Evolutionary conservation across 2,113 vertebrate genomes (phyloP).

Genomic region (Epinephelus lanceolatus): DNA sequence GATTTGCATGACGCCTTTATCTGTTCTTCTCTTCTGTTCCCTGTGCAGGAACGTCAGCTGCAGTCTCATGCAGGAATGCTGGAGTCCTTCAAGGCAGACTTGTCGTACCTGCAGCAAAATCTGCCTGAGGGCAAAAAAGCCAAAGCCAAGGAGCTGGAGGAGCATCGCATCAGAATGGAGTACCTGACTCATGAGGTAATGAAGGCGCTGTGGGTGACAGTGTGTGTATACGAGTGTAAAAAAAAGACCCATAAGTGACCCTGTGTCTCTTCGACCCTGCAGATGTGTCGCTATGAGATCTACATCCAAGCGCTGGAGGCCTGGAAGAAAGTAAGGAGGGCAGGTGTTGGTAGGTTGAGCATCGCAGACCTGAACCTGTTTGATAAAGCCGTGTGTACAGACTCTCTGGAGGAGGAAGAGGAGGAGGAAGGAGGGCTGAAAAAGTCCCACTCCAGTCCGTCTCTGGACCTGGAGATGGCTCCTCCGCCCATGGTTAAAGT

Average conservation of each 20-base stretch:
- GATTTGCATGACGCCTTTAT: constrained; percentile 7
- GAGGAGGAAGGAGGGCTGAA: constrained; percentile 78
- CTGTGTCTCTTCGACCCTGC: constrained; percentile 23
- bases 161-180: constrained; percentile 75
- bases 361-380: constrained; percentile 77
- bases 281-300: constrained; percentile 90
- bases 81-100: constrained; percentile 86
- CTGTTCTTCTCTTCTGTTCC: not conserved
- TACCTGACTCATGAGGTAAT: constrained; percentile 83
- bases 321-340: constrained; percentile 72
- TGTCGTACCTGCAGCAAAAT: constrained; percentile 84
- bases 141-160: constrained; percentile 87
- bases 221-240: not conserved
- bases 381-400: constrained; percentile 79
- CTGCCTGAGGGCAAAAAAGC: constrained; percentile 81
- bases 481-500: constrained; percentile 84
- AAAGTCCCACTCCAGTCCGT: constrained; percentile 92
- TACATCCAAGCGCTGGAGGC: constrained; percentile 87
- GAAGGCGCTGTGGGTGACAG: not conserved
- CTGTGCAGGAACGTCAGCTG: constrained; percentile 89
- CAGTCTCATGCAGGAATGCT: constrained; percentile 87
- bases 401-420: constrained; percentile 34
- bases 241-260: not conserved
- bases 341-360: not conserved
- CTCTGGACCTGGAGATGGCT: constrained; percentile 86